phyloP scores from a whole-genome alignment of 35 echinoderm and acorn worm genomes.

The Eucidaris tribuloides region DNA sequence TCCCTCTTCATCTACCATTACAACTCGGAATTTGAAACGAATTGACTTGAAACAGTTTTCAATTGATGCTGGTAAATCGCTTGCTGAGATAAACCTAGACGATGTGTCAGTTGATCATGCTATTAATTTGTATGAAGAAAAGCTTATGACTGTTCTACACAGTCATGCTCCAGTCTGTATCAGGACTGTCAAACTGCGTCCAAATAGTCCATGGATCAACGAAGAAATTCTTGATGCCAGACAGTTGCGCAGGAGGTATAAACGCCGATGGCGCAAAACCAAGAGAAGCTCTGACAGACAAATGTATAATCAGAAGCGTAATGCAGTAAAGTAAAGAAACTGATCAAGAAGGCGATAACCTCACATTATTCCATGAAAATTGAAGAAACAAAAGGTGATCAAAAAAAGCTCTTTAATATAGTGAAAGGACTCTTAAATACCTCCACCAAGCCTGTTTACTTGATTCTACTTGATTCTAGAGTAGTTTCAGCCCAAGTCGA shows the following conservation, averaged over 20 bases:
- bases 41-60: conserved; percentile 9
- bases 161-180: conserved; percentile 13
- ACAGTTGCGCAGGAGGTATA: too few relatives aligned
- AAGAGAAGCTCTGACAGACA: too few relatives aligned
- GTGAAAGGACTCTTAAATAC: too few relatives aligned
- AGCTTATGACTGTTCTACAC: background rate
- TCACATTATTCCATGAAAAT: background rate
- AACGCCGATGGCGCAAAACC: too few relatives aligned
- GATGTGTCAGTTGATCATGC: background rate
- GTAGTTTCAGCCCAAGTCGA: too few relatives aligned
- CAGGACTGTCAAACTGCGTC: background rate
- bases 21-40: background rate
- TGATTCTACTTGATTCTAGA: too few relatives aligned
- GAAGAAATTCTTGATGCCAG: too few relatives aligned
- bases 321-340: too few relatives aligned
- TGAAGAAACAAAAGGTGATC: background rate
- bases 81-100: background rate
- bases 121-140: background rate
- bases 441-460: too few relatives aligned
- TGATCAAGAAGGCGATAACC: too few relatives aligned
- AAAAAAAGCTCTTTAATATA: conserved; percentile 5
- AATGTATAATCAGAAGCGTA: too few relatives aligned
- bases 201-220: conserved; percentile 27
- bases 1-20: background rate
- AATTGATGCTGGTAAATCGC: background rate